Percentiles rank a stretch among this genome's conserved stretches.
Conservation (phyloP, 2,113 vertebrate species). For the Mirounga angustirostris region DNA sequence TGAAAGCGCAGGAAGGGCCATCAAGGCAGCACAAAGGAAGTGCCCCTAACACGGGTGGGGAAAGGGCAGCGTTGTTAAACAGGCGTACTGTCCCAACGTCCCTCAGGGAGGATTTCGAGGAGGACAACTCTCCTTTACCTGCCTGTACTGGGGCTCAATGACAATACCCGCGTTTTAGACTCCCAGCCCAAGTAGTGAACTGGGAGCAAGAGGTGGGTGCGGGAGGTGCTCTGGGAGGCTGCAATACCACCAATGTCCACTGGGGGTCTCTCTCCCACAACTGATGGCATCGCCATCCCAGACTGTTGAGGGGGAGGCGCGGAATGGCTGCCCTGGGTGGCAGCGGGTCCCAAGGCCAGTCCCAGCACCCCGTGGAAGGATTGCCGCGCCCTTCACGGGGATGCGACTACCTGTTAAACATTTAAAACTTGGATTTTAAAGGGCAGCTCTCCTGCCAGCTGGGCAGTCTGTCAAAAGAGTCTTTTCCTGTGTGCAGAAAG, state of each 20-base stretch:
- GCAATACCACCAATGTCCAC: conserved; percentile 22
- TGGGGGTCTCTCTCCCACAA: conserved; percentile 50
- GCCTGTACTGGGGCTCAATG: background rate
- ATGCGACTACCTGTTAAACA: background rate
- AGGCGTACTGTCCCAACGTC: background rate
- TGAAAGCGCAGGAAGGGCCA: background rate
- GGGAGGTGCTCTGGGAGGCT: accelerated
- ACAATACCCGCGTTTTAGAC: accelerated
- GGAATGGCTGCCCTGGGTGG: accelerated
- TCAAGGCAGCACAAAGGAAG: background rate
- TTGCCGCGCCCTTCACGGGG: background rate
- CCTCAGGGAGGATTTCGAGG: background rate
- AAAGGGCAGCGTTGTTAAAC: background rate
- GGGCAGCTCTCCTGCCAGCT: background rate
- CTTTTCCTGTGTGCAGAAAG: background rate
- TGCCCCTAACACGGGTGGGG: background rate
- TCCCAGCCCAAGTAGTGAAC: background rate
- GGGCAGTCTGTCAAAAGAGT: background rate
- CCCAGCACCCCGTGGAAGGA: background rate
- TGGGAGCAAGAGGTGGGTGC: background rate
- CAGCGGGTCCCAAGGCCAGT: background rate
- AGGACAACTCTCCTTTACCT: background rate
- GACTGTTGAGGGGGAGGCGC: accelerated
- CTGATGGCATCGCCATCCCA: accelerated
- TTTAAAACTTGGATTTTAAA: background rate